These are phyloP conservation scores for Apodemia hepburni DNA, from an alignment of 2,888 invertebrate species.

Conservation along the genomic window DNA sequence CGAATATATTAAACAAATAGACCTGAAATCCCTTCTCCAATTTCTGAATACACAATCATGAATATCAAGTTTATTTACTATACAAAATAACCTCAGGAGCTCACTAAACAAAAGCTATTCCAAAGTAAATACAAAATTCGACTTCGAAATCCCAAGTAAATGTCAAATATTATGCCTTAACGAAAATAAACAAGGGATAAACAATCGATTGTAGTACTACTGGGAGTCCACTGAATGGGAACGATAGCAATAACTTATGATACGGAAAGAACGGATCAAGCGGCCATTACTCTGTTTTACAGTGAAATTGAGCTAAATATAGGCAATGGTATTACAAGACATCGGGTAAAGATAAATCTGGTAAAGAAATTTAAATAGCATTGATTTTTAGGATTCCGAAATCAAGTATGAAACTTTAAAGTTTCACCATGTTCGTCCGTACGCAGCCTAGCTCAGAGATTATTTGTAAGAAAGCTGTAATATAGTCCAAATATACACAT, in stretches of 20 bases:
- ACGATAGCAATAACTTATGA: slow-evolving; percentile 68
- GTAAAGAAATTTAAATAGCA: too few species aligned
- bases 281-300: slow-evolving; percentile 21
- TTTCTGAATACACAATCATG: not conserved
- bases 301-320: slow-evolving; percentile 23
- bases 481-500: too few species aligned
- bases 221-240: slow-evolving; percentile 42
- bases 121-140: not conserved
- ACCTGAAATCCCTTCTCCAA: not conserved
- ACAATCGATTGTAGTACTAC: slow-evolving; percentile 38
- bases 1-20: too few species aligned
- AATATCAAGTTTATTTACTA: not conserved
- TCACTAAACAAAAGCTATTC: not conserved
- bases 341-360: too few species aligned
- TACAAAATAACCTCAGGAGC: not conserved
- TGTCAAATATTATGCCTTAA: slow-evolving; percentile 45
- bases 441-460: too few species aligned
- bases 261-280: slow-evolving; percentile 33
- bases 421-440: too few species aligned
- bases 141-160: slow-evolving; percentile 42
- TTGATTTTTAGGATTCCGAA: too few species aligned
- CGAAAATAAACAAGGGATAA: slow-evolving; percentile 51
- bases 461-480: too few species aligned
- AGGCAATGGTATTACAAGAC: too few species aligned
- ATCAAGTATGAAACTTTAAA: too few species aligned